Percentiles rank a stretch among this genome's conserved stretches.
phyloP scores from a whole-genome alignment of 2,888 invertebrate species.

The Drosophila subquinaria region DNA sequence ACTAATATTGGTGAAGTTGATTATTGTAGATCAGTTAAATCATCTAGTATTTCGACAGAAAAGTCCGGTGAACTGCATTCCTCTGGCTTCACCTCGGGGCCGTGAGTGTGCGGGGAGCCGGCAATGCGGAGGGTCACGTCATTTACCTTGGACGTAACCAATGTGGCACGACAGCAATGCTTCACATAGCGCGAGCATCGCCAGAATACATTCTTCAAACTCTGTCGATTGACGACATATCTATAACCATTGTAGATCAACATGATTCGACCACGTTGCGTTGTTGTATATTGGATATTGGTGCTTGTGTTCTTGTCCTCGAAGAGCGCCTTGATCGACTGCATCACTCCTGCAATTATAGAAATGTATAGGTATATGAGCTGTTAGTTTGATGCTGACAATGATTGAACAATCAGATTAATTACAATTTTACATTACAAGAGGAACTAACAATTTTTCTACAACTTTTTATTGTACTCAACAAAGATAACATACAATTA shows the following conservation, averaged over 20 bases:
- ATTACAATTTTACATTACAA: constrained; percentile 3
- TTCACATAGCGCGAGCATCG: constrained; percentile 85
- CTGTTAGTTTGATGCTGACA: constrained; percentile 8
- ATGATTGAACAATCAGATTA: background rate
- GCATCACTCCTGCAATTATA: constrained; percentile 62
- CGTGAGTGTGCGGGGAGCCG: constrained; percentile 84
- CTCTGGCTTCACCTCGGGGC: constrained; percentile 82
- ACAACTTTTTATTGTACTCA: constrained; percentile 58
- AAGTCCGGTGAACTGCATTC: constrained; percentile 73
- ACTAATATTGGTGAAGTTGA: constrained; percentile 26
- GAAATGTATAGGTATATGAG: background rate
- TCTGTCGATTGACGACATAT: constrained; percentile 85
- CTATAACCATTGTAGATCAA: constrained; percentile 85
- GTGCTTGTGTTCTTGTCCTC: constrained; percentile 81
- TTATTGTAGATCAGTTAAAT: constrained; percentile 72
- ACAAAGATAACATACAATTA: constrained; percentile 53
- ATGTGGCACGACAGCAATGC: constrained; percentile 84
- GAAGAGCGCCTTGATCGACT: constrained; percentile 76
- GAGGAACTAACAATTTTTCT: constrained; percentile 27
- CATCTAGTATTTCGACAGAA: constrained; percentile 79
- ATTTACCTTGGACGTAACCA: constrained; percentile 84
- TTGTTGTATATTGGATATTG: constrained; percentile 85
- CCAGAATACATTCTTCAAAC: constrained; percentile 85
- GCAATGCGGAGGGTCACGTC: constrained; percentile 83
- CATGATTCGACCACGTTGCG: constrained; percentile 85